Evolutionary conservation across 2,113 vertebrate species (phyloP).

Genomic region (Bubo scandiacus): DNA sequence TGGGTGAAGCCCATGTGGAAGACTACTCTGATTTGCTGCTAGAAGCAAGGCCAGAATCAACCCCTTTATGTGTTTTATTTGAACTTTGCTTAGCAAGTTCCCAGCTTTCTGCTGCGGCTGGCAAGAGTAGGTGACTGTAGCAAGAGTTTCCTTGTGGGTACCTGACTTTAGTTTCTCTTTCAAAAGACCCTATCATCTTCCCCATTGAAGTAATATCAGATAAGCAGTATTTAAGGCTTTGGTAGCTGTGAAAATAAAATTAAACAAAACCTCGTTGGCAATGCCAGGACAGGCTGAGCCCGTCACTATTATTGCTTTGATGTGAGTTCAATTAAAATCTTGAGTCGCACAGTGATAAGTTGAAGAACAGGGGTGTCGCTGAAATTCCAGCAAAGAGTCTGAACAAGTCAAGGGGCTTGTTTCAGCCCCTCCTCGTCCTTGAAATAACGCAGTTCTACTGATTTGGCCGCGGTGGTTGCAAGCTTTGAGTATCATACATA

Average conservation of each 20-base stretch:
- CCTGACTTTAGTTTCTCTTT: background rate
- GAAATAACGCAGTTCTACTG: background rate
- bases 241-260: background rate
- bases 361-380: background rate
- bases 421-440: background rate
- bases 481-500: background rate
- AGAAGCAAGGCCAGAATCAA: background rate
- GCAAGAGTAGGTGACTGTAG: accelerated
- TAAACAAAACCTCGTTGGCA: background rate
- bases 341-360: background rate
- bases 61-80: accelerated
- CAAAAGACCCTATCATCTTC: background rate
- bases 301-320: background rate
- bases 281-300: background rate
- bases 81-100: background rate
- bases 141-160: background rate
- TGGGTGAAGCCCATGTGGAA: background rate
- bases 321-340: background rate
- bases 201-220: background rate
- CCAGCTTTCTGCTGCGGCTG: background rate
- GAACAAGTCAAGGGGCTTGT: background rate
- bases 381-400: background rate
- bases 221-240: background rate
- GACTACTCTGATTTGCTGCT: background rate
- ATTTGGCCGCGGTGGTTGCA: accelerated